These are phyloP conservation scores for Sinelater perroti DNA, from an alignment of 2,888 invertebrate species.

Conservation along the genomic window DNA sequence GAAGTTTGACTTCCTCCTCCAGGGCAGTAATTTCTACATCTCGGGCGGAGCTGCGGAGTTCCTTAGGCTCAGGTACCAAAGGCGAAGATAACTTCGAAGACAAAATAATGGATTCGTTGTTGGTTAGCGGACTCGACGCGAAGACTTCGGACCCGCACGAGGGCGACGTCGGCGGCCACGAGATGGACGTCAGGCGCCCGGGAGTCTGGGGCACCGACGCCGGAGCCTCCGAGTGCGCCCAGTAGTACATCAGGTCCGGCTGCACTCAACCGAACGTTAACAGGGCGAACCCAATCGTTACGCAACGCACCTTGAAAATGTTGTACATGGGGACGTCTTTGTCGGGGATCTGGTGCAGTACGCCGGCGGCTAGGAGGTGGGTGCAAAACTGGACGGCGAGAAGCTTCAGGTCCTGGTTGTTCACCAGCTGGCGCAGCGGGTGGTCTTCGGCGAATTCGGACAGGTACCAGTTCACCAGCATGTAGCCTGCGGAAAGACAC, in stretches of 20 bases:
- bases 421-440: constrained; percentile 69
- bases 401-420: constrained; percentile 76
- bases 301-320: constrained; percentile 72
- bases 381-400: constrained; percentile 87
- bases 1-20: constrained; percentile 64
- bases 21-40: constrained; percentile 56
- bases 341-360: constrained; percentile 81
- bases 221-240: constrained; percentile 83
- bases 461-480: constrained; percentile 89
- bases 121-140: constrained; percentile 42
- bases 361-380: constrained; percentile 86
- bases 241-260: constrained; percentile 92
- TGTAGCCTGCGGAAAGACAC: constrained; percentile 76
- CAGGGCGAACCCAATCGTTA: neutral
- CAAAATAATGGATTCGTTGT: constrained; percentile 45
- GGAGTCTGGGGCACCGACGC: constrained; percentile 75
- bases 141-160: constrained; percentile 41
- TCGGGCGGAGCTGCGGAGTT: constrained; percentile 48
- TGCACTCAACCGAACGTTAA: constrained; percentile 60
- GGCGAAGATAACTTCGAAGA: constrained; percentile 45
- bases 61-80: constrained; percentile 39
- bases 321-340: constrained; percentile 73
- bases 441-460: constrained; percentile 79
- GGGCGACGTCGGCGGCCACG: constrained; percentile 74
- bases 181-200: constrained; percentile 74